Conservation (phyloP, 2,888 invertebrate species). For the Tenthredo scrophulariae region DNA sequence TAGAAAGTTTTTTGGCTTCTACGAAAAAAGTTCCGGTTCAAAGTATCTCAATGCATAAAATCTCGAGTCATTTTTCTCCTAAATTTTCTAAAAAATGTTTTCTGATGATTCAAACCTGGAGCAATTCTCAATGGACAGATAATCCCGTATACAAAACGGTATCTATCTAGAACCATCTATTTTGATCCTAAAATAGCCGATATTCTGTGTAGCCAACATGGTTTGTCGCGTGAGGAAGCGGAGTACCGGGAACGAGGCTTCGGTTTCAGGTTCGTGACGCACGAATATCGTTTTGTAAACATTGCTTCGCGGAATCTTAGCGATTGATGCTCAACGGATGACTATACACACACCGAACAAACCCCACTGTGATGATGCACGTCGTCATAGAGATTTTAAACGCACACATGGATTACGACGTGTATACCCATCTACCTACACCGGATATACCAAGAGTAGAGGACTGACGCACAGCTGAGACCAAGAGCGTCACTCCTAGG, state of each 20-base stretch:
- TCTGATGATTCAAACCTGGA: background rate
- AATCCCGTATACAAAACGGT: background rate
- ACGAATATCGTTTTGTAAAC: conserved; percentile 41
- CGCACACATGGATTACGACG: background rate
- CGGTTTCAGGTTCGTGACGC: conserved; percentile 40
- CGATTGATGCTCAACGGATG: conserved; percentile 29
- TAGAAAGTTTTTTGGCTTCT: too few species aligned
- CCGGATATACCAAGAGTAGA: background rate
- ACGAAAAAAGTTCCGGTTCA: too few species aligned
- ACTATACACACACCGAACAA: background rate
- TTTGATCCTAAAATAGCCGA: background rate
- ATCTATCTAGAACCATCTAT: background rate
- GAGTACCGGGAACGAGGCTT: conserved; percentile 38
- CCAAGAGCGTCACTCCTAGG: background rate
- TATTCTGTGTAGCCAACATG: background rate
- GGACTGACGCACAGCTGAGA: background rate
- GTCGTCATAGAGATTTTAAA: background rate
- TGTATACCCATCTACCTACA: background rate
- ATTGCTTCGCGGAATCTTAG: conserved; percentile 43
- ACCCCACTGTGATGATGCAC: background rate
- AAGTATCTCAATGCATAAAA: too few species aligned
- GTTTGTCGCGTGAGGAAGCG: conserved; percentile 28
- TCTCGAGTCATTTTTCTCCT: too few species aligned
- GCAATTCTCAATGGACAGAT: background rate
- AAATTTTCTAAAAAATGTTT: too few species aligned